Evolutionary conservation across 2,888 invertebrate species (phyloP), one percentile per base, ranked within the genome.

Genomic region (Diogma glabrata): DNA sequence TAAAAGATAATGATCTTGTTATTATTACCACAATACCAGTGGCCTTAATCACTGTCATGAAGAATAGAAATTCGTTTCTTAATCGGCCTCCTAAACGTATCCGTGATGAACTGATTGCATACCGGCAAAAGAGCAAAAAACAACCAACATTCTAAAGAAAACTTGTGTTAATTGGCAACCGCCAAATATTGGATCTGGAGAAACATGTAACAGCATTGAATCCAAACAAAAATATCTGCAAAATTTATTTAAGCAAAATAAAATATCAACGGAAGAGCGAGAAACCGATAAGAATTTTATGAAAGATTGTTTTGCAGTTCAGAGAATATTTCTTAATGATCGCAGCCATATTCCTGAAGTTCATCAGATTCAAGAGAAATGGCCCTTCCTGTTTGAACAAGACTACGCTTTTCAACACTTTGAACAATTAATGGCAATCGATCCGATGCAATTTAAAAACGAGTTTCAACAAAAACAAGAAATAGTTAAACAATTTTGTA

Each of bases 351-450:
- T 28, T 28, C 8, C 36, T 36, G 33, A 33, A 6, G 36, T 36
- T 36, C 36, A 36, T n/a, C 36, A 36, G 36, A 36, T 36, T 36
- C 8, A 36, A 36, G 36, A 36, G 8, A 36, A 36, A 36, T 36
- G n/a, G 3, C 36, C 36, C 10, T 36, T 7, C 16, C 36, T 36
- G 2, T 36, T 36, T 36, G 36, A 36, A 36, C n/a, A 36, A 16
- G 36, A 36, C n/a, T 9, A 14, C 8, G 36, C 8, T 36, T 36
- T 36, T 5, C 36, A 36, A 36, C 36, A 36, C 36, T 36, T 36
- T 16, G 8, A 36, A 12, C 9, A 36, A 36, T 12, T 36, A 36
- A 36, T 36, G 8, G 36, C 6, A n/a, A 36, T 36, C n/a, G 10
- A 36, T 7, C 8, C 36, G n/a, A 16, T 36, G 6, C n/a, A 36